Conservation (phyloP, 2,797 vertebrate species). For the Aulostomus chinensis region DNA sequence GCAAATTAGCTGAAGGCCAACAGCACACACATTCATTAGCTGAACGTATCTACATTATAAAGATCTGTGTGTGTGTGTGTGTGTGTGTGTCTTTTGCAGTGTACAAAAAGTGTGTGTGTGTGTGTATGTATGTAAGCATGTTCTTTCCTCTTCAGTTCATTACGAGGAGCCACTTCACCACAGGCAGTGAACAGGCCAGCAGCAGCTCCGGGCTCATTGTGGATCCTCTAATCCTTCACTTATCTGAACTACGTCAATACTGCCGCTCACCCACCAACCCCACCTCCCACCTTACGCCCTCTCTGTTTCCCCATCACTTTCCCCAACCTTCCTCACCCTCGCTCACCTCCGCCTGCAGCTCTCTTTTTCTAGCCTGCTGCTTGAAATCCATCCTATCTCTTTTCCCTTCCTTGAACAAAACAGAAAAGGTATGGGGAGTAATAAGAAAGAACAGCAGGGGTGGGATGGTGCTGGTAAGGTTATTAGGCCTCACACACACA, state of each 20-base stretch:
- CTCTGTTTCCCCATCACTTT: constrained; percentile 8
- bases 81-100: too few relatives aligned
- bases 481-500: constrained; percentile 62
- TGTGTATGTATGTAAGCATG: constrained; percentile 7
- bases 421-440: constrained; percentile 51
- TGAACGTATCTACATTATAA: too few relatives aligned
- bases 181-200: constrained; percentile 40
- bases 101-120: too few relatives aligned
- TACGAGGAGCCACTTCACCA: constrained; percentile 43
- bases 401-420: constrained; percentile 54
- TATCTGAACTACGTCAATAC: constrained; percentile 60
- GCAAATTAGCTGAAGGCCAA: too few relatives aligned
- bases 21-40: too few relatives aligned
- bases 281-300: constrained; percentile 24
- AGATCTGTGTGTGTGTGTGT: too few relatives aligned
- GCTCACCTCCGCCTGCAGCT: constrained; percentile 25
- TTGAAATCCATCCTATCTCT: constrained; percentile 55
- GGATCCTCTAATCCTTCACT: constrained; percentile 70
- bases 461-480: constrained; percentile 50
- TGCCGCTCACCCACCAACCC: constrained; percentile 29
- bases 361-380: constrained; percentile 29
- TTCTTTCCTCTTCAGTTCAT: not conserved
- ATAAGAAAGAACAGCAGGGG: constrained; percentile 67
- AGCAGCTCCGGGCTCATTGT: constrained; percentile 61
- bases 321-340: constrained; percentile 8